These are phyloP conservation scores for Zhuqinia jingwanae DNA, from an alignment of 2,888 invertebrate genomes.

Conservation along the genomic window DNA sequence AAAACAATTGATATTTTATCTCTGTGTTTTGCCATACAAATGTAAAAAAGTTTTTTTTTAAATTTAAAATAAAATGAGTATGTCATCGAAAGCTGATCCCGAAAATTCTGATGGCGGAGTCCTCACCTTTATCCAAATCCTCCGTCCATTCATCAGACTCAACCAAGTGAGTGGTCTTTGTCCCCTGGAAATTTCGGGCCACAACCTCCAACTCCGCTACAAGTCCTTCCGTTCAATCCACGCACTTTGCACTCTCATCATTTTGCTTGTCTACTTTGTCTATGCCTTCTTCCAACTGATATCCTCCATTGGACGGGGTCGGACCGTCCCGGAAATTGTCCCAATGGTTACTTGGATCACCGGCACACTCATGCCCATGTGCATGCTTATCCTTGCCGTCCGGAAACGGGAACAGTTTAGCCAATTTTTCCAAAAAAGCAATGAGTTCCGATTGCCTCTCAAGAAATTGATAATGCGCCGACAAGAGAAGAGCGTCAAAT, in stretches of 20 bases:
- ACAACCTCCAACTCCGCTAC: slow-evolving; percentile 72
- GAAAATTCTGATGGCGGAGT: no score
- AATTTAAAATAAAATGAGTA: no score
- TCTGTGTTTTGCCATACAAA: no score
- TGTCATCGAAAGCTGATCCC: no score
- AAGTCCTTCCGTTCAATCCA: slow-evolving; percentile 71
- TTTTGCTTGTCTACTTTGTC: slow-evolving; percentile 70
- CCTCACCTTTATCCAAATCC: slow-evolving; percentile 61
- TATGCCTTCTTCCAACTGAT: slow-evolving; percentile 70
- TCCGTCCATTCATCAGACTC: slow-evolving; percentile 72
- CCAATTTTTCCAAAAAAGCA: slow-evolving; percentile 75
- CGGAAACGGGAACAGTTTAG: slow-evolving; percentile 73
- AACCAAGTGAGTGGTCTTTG: slow-evolving; percentile 77
- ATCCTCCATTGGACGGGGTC: slow-evolving; percentile 58
- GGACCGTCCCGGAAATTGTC: slow-evolving; percentile 70
- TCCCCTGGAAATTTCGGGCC: slow-evolving; percentile 75
- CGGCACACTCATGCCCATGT: slow-evolving; percentile 71
- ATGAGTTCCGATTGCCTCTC: slow-evolving; percentile 73
- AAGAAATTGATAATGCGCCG: slow-evolving; percentile 68
- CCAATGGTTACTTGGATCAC: slow-evolving; percentile 67
- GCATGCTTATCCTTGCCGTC: slow-evolving; percentile 72
- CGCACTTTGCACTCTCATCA: slow-evolving; percentile 69
- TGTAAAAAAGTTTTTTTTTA: no score
- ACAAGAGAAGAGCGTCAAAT: slow-evolving; percentile 14
- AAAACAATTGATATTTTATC: no score